phyloP scores from a whole-genome alignment of 2,797 vertebrate species.

The Hozukius guyotensis region DNA sequence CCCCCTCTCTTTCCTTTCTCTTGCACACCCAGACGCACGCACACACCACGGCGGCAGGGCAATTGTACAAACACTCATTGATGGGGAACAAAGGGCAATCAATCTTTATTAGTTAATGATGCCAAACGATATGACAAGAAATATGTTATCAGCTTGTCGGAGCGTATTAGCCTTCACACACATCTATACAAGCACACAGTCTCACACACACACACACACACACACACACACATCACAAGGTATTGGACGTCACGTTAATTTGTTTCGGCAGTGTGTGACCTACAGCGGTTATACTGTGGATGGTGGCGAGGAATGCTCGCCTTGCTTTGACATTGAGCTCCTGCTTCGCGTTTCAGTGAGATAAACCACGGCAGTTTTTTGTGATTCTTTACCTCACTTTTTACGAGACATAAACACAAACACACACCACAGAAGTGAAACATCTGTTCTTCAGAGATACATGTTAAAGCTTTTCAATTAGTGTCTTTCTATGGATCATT shows the following conservation, averaged over 20 bases:
- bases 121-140: conserved; percentile 66
- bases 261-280: conserved; percentile 46
- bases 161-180: conserved; percentile 50
- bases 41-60: background rate
- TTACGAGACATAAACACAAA: background rate
- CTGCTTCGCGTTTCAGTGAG: conserved; percentile 30
- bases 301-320: conserved; percentile 26
- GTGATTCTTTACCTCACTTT: conserved; percentile 9
- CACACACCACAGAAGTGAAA: background rate
- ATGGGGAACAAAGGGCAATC: conserved; percentile 65
- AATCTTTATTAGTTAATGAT: conserved; percentile 74
- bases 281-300: conserved; percentile 20
- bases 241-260: conserved; percentile 40
- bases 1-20: background rate
- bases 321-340: conserved; percentile 50
- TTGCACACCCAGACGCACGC: conserved; percentile 13
- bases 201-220: conserved; percentile 9
- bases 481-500: background rate
- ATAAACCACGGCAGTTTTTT: conserved; percentile 10
- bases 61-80: conserved; percentile 50
- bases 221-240: conserved; percentile 35
- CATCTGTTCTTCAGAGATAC: background rate
- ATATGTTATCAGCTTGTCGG: conserved; percentile 70
- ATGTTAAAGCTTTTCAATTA: conserved; percentile 12
- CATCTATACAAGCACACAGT: background rate